Evolutionary conservation across 2,888 invertebrate genomes (phyloP), one percentile per base, ranked within the genome.

Genomic region (Megalurothrips usitatus): DNA sequence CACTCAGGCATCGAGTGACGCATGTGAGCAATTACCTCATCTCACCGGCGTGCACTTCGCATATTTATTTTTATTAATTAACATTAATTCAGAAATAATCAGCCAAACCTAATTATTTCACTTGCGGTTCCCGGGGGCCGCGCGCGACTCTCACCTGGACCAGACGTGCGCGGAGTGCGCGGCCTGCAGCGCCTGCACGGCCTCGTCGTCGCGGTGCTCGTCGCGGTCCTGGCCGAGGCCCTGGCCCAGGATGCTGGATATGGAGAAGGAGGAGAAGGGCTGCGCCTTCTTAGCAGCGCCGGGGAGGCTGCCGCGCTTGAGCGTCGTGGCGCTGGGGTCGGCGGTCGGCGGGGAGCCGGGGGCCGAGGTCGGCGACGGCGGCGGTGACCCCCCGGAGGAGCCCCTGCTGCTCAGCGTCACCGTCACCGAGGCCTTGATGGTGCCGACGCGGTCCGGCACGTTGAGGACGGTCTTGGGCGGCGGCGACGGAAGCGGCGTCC

Each of bases 361-460:
- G 68, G 68, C 23, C 23, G 68, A 75, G 23, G 68, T 12, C 68
- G 68, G 68, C 23, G 68, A 75, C 23, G 68, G 68, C 68, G 68
- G 68, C 10, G 68, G 68, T 1, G 68, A 75, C 68, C 34, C 34
- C 34, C 34, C 6, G 6, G 34, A 6, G 34, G 34, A 43, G 34
- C 34, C 34, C 34, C 34, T 43, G 34, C 68, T 75, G 68, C 68
- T 75, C 26, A 75, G 68, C 23, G 68, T 75, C 68, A 75, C 68
- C 68, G 68, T 75, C 68, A 75, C 68, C 11, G 68, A 75, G 68
- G 68, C 68, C 68, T 75, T 75, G 68, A 75, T 75, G 26, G 68
- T 26, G 26, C 68, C 68, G 23, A 75, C 26, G 68, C 68, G 68
- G 23, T 75, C 68, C 23, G 68, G 68, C 23, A 75, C 68, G 68